These are phyloP conservation scores for Sebastes nivosus DNA, from an alignment of 2,797 vertebrate species.

Conservation along the genomic window DNA sequence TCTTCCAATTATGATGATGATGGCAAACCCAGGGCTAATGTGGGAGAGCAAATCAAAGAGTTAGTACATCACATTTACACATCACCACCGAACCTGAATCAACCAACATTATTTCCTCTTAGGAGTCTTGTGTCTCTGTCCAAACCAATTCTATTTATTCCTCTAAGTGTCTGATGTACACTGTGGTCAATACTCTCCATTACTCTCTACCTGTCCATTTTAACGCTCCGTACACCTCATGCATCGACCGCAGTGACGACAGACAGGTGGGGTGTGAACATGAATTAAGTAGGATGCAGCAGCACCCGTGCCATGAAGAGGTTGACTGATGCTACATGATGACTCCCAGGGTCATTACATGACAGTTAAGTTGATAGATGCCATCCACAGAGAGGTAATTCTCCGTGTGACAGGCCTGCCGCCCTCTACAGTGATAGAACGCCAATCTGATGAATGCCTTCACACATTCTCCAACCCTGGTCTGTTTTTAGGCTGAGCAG, in stretches of 20 bases:
- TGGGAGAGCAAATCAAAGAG: slow-evolving; percentile 10
- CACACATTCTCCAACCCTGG: slow-evolving; percentile 35
- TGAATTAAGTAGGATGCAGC: slow-evolving; percentile 69
- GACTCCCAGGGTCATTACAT: slow-evolving; percentile 75
- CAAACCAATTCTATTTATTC: slow-evolving; percentile 28
- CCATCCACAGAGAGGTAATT: slow-evolving; percentile 73
- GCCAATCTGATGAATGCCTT: slow-evolving; percentile 62
- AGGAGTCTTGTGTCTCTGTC: slow-evolving; percentile 28
- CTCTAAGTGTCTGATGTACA: not conserved
- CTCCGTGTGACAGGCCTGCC: slow-evolving; percentile 59
- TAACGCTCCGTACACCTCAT: slow-evolving; percentile 18
- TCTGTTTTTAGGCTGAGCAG: slow-evolving; percentile 66
- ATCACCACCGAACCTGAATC: slow-evolving; percentile 32
- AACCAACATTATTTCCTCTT: slow-evolving; percentile 20
- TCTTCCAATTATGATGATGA: not conserved
- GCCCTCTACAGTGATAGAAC: slow-evolving; percentile 64
- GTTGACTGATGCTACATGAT: slow-evolving; percentile 67
- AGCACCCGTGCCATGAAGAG: slow-evolving; percentile 10
- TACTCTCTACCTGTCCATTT: slow-evolving; percentile 34
- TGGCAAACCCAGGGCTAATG: not conserved
- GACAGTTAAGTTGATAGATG: slow-evolving; percentile 76
- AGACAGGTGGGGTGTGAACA: slow-evolving; percentile 53
- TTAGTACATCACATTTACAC: slow-evolving; percentile 22
- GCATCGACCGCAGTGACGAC: slow-evolving; percentile 45
- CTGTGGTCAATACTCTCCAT: slow-evolving; percentile 41